Percentiles rank a stretch among this genome's conserved stretches.
phyloP scores from a whole-genome alignment of 2,888 invertebrate genomes.

The Malthinus flaveolus region DNA sequence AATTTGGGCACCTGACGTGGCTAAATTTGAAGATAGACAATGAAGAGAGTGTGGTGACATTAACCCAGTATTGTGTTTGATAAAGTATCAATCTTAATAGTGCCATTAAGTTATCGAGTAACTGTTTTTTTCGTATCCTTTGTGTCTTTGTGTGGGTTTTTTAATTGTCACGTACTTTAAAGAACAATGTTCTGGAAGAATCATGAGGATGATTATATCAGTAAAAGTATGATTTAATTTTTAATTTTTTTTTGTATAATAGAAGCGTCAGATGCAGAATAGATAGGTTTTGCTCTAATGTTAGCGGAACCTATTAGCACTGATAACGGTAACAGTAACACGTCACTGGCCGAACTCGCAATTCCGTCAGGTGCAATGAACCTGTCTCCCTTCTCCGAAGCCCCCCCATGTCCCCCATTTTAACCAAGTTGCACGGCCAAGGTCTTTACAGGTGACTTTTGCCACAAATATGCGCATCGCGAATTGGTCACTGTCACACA shows the following conservation, averaged over 20 bases:
- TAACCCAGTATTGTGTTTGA: too few relatives aligned
- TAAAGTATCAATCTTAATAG: too few relatives aligned
- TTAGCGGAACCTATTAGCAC: slow-evolving; percentile 54
- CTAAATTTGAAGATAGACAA: too few relatives aligned
- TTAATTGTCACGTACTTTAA: too few relatives aligned
- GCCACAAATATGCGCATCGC: slow-evolving; percentile 39
- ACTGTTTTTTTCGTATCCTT: too few relatives aligned
- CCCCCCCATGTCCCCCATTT: slow-evolving; percentile 31
- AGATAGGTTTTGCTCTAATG: slow-evolving; percentile 46
- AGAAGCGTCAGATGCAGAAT: slow-evolving; percentile 31
- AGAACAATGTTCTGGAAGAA: too few relatives aligned
- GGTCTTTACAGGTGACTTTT: slow-evolving; percentile 39
- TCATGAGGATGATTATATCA: too few relatives aligned
- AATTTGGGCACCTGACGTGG: too few relatives aligned
- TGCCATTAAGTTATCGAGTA: too few relatives aligned
- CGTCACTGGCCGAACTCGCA: slow-evolving; percentile 51
- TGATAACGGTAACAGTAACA: slow-evolving; percentile 48
- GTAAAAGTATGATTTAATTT: slow-evolving; percentile 5
- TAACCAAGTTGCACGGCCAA: slow-evolving; percentile 34
- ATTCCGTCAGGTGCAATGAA: slow-evolving; percentile 56
- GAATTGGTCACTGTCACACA: slow-evolving; percentile 42
- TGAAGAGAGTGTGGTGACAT: too few relatives aligned
- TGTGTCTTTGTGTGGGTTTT: too few relatives aligned
- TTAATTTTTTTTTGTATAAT: slow-evolving; percentile 19
- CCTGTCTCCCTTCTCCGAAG: slow-evolving; percentile 43